Evolutionary conservation across 2,113 vertebrate genomes (phyloP).

Genomic region (Bubo bubo): DNA sequence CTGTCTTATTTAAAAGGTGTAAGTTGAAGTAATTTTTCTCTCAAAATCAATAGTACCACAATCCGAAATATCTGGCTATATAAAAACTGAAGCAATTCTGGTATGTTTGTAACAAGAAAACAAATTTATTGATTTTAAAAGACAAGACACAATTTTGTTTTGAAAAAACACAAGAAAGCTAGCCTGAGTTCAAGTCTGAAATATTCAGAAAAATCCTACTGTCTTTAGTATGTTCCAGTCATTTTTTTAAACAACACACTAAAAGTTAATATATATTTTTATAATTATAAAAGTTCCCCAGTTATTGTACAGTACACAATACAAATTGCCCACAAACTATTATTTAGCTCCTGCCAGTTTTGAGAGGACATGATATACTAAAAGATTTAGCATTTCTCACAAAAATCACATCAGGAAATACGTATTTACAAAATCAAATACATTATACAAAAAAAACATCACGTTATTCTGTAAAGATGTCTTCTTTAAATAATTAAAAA

Average conservation of each 20-base stretch:
- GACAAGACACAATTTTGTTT: constrained; percentile 89
- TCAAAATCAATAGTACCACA: background rate
- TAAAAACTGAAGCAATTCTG: constrained; percentile 51
- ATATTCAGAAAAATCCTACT: constrained; percentile 92
- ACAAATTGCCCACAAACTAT: constrained; percentile 88
- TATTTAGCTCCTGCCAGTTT: constrained; percentile 85
- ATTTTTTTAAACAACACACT: constrained; percentile 89
- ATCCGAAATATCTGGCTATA: background rate
- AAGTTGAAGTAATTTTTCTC: constrained; percentile 37
- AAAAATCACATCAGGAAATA: constrained; percentile 90
- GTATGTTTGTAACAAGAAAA: constrained; percentile 83
- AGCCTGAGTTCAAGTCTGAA: constrained; percentile 91
- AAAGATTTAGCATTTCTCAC: constrained; percentile 89
- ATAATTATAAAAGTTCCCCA: constrained; percentile 89
- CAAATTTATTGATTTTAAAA: constrained; percentile 90
- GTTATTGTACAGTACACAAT: constrained; percentile 88
- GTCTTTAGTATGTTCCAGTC: constrained; percentile 89
- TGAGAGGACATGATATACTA: constrained; percentile 87
- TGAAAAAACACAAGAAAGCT: constrained; percentile 91
- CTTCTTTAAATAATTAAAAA: constrained; percentile 88
- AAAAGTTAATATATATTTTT: constrained; percentile 90
- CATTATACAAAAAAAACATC: constrained; percentile 87
- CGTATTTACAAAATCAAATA: constrained; percentile 90
- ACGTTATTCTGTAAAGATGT: constrained; percentile 86
- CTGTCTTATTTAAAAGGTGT: constrained; percentile 2